These are phyloP conservation scores for Eucriotettix oculatus DNA, from an alignment of 2,888 invertebrate species.

Conservation along the genomic window DNA sequence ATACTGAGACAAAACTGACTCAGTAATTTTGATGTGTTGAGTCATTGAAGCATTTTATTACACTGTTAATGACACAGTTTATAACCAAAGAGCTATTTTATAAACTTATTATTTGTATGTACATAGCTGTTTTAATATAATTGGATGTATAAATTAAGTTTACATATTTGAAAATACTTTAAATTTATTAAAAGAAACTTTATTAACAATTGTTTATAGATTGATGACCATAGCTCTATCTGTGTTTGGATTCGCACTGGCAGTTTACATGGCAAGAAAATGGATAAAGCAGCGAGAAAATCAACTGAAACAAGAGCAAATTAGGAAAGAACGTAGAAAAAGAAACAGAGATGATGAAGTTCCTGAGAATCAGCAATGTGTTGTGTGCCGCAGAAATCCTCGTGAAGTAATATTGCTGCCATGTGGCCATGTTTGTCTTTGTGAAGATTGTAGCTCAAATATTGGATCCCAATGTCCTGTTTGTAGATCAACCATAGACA, in stretches of 20 bases:
- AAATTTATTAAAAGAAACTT: not conserved
- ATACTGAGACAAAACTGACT: too few relatives aligned
- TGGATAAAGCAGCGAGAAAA: constrained; percentile 36
- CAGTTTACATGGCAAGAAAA: too few relatives aligned
- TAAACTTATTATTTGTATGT: too few relatives aligned
- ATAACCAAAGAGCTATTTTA: too few relatives aligned
- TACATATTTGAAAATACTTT: too few relatives aligned
- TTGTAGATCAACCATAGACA: constrained; percentile 52
- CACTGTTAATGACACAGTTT: too few relatives aligned
- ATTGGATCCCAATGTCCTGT: constrained; percentile 61
- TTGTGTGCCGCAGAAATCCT: constrained; percentile 72
- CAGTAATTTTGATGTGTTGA: too few relatives aligned
- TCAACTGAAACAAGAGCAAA: constrained; percentile 35
- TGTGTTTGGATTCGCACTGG: too few relatives aligned
- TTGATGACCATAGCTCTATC: too few relatives aligned
- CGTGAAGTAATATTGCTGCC: constrained; percentile 75
- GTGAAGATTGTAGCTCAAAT: constrained; percentile 66
- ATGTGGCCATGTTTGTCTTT: constrained; percentile 81
- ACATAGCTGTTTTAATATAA: too few relatives aligned
- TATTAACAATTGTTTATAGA: not conserved
- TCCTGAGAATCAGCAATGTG: constrained; percentile 49
- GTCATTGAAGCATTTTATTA: too few relatives aligned
- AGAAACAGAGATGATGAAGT: constrained; percentile 7
- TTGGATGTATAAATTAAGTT: too few relatives aligned
- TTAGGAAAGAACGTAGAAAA: constrained; percentile 37